These are phyloP conservation scores for Muraenolepis orangiensis DNA, from an alignment of 2,797 vertebrate genomes.

Conservation along the genomic window DNA sequence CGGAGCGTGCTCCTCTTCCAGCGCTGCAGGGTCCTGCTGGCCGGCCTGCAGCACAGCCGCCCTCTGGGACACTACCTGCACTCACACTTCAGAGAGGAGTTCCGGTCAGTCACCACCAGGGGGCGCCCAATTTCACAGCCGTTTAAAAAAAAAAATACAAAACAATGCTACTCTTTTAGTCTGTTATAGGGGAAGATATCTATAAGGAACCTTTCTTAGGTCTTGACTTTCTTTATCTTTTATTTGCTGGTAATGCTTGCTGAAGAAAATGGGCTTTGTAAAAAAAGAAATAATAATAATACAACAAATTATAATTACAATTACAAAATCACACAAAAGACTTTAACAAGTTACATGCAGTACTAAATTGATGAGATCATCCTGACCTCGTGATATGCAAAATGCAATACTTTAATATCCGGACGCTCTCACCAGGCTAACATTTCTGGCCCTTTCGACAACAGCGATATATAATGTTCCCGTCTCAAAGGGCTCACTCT, in stretches of 20 bases:
- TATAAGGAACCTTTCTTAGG: no score
- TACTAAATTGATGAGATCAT: neutral
- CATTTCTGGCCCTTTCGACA: no score
- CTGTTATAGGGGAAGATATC: no score
- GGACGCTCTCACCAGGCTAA: no score
- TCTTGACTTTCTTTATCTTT: no score
- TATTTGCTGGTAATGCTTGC: neutral
- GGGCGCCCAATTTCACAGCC: neutral
- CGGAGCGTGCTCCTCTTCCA: slow-evolving; percentile 75
- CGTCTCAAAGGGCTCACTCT: neutral
- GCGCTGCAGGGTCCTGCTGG: slow-evolving; percentile 74
- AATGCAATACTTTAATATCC: no score
- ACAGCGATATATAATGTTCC: neutral
- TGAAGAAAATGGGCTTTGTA: no score
- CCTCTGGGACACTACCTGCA: slow-evolving; percentile 65
- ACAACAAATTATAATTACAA: neutral
- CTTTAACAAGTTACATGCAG: neutral
- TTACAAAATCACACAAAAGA: neutral
- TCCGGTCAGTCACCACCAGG: slow-evolving; percentile 63
- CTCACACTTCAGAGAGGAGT: slow-evolving; percentile 72
- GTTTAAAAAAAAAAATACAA: no score
- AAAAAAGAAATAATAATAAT: neutral
- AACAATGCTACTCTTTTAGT: no score
- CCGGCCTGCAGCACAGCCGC: slow-evolving; percentile 71
- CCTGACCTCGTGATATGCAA: no score